Evolutionary conservation across 2,113 vertebrate genomes (phyloP), one percentile per base, ranked within the genome.

Genomic region (Dipodomys merriami): DNA sequence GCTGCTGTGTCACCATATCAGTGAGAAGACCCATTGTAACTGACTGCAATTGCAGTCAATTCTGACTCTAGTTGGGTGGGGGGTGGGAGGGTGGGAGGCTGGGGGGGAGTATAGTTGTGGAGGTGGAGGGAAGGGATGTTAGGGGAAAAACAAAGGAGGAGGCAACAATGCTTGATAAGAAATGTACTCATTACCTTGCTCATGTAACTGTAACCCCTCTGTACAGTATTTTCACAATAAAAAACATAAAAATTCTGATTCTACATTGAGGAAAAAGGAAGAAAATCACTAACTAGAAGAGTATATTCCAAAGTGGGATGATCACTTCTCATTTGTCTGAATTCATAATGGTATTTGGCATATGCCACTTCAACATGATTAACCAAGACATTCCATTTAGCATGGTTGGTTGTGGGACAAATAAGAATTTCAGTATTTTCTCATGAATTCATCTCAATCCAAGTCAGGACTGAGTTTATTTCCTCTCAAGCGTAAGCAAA

Each of bases 401-500:
- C 46, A 57, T 33, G 92, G 20, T 23, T 71, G 19, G 33, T 91
- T 79, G 82, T 74, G 88, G 60, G 25, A 91, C 9, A 88, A 83
- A 73, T 8, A 6, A 88, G 53, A 73, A 91, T 81, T 81, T 67
- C 22, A 90, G 57, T 53, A 23, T 88, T 95, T 73, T 60, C 64
- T 78, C n/a, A 72, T 4, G 44, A 83, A 69, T 71, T 60, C 73
- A 57, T 93, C 60, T 27, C 13, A 62, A 13, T 81, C 30, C 18
- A 2, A 65, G 33, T 86, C 18, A 80, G 53, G 62, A 86, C 57
- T 85, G 7, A 25, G 72, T 69, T 91, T 86, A 94, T 11, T 86
- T 76, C n/a, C 35, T 91, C 53, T 87, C 67, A 95, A 73, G 84
- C 65, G 16, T 23, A 86, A 79, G 60, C 69, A 71, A 89, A 92